Conservation (phyloP, 2,797 vertebrate genomes). For the Nothura maculosa region DNA sequence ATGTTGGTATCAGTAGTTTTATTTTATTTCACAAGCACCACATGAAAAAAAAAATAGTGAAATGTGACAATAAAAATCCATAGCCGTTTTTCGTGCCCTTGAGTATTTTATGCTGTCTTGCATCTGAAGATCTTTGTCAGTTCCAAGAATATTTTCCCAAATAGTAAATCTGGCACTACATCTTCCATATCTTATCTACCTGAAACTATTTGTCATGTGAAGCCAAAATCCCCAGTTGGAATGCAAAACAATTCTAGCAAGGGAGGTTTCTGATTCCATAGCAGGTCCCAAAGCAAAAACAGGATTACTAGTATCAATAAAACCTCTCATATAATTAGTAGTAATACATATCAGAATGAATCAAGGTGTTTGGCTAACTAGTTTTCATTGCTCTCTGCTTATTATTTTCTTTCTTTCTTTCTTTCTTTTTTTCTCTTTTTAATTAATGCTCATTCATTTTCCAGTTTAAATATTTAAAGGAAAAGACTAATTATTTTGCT, state of each 20-base stretch:
- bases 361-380: not conserved
- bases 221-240: slow-evolving; percentile 13
- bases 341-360: not conserved
- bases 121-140: slow-evolving; percentile 19
- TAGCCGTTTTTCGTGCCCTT: not conserved
- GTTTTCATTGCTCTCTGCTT: not conserved
- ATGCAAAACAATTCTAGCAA: slow-evolving; percentile 7
- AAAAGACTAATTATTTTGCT: not conserved
- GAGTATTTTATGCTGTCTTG: not conserved
- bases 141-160: not conserved
- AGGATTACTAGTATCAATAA: not conserved
- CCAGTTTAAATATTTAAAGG: not conserved
- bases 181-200: not conserved
- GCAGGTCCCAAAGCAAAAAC: not conserved
- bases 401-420: too few species aligned
- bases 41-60: not conserved
- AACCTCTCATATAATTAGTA: not conserved
- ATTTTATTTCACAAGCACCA: not conserved
- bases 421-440: not conserved
- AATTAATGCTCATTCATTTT: not conserved
- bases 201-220: not conserved
- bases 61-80: not conserved
- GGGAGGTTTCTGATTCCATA: not conserved
- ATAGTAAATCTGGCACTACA: not conserved
- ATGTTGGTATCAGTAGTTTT: not conserved